These are phyloP conservation scores for Pogonognathellus flavescens DNA, from an alignment of 1,140 invertebrate genomes.

Conservation along the genomic window DNA sequence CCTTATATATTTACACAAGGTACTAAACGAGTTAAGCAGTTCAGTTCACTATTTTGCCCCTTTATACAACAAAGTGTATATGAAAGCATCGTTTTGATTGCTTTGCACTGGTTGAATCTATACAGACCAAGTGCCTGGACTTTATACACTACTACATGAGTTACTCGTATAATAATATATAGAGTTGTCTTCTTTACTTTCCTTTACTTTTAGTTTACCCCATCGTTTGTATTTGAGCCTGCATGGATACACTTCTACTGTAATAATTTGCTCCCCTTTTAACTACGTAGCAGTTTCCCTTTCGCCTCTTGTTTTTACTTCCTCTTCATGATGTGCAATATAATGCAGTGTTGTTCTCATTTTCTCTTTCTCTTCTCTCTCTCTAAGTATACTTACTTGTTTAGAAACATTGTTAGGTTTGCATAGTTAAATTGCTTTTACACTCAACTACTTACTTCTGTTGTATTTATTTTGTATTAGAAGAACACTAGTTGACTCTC, in stretches of 20 bases:
- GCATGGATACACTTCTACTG: background rate
- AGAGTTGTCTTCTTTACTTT: too few relatives aligned
- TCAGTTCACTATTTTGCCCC: constrained; percentile 4
- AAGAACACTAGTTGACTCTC: constrained; percentile 30
- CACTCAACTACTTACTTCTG: background rate
- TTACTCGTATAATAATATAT: too few relatives aligned
- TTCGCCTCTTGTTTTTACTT: background rate
- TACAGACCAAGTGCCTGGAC: background rate
- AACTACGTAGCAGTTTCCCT: background rate
- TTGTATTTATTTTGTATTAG: background rate
- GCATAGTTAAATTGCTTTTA: background rate
- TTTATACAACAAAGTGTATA: background rate
- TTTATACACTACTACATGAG: too few relatives aligned
- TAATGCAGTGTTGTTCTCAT: background rate
- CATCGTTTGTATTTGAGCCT: constrained; percentile 20
- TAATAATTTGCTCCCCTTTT: constrained; percentile 40
- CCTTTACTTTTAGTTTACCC: background rate
- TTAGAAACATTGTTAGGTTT: constrained; percentile 5
- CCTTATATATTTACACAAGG: background rate
- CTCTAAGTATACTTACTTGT: constrained; percentile 9
- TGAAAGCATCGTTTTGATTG: constrained; percentile 41
- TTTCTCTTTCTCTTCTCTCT: background rate
- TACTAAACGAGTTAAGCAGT: constrained; percentile 40
- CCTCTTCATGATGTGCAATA: background rate
- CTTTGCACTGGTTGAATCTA: constrained; percentile 37